phyloP scores from a whole-genome alignment of 2,797 vertebrate species.

The Anguilla marmorata region DNA sequence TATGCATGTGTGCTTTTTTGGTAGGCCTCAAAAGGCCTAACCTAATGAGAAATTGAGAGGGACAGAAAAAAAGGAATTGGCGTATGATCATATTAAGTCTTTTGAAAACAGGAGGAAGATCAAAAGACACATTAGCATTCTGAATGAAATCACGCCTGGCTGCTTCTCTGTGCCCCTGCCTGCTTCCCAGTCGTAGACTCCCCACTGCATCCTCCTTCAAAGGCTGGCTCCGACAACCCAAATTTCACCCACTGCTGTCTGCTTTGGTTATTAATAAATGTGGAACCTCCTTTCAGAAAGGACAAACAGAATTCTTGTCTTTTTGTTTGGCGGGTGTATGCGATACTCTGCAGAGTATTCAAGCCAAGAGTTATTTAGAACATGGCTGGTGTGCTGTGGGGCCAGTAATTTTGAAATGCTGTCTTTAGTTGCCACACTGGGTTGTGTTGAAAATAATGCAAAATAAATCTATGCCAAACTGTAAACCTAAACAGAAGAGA shows the following conservation, averaged over 20 bases:
- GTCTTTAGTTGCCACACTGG: not conserved
- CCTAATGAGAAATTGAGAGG: slow-evolving; percentile 34
- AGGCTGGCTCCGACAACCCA: slow-evolving; percentile 14
- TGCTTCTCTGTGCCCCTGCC: slow-evolving; percentile 17
- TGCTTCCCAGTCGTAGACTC: not conserved
- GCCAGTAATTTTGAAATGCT: not conserved
- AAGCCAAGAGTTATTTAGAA: not conserved
- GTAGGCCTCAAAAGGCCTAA: slow-evolving; percentile 9
- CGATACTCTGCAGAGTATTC: not conserved
- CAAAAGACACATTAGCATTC: slow-evolving; percentile 74
- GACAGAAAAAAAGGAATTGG: slow-evolving; percentile 34
- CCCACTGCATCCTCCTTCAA: slow-evolving; percentile 23
- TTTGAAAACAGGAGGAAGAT: slow-evolving; percentile 55
- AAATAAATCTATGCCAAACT: not conserved
- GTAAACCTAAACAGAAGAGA: not conserved
- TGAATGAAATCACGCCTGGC: slow-evolving; percentile 68
- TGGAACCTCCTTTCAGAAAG: slow-evolving; percentile 18
- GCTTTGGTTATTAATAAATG: slow-evolving; percentile 15
- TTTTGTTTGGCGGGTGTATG: not conserved
- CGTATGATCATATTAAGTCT: slow-evolving; percentile 35
- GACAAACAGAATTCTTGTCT: not conserved
- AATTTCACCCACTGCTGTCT: slow-evolving; percentile 22
- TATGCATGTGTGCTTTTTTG: slow-evolving; percentile 28
- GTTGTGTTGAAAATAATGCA: not conserved
- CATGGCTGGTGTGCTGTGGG: not conserved